Conservation (phyloP, 30 jellyfish, hydroid and myxozoan species). For the Aurelia sp. region DNA sequence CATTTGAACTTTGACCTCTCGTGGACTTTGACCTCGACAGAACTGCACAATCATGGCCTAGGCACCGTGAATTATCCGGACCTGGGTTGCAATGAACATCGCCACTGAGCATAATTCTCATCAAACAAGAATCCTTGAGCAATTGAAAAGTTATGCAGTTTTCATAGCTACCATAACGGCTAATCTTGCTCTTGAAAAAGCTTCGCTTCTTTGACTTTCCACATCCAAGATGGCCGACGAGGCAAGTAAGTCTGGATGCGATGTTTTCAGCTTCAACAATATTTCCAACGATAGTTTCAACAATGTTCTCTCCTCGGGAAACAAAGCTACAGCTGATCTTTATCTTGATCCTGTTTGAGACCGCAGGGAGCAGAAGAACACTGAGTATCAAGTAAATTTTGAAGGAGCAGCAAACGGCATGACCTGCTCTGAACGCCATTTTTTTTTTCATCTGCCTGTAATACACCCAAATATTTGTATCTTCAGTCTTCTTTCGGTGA, state of each 20-base stretch:
- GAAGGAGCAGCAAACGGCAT: slow-evolving; percentile 34
- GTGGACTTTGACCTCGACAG: slow-evolving; percentile 5
- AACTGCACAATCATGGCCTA: slow-evolving; percentile 5
- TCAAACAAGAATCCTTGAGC: slow-evolving; percentile 9
- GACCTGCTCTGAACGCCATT: slow-evolving; percentile 32
- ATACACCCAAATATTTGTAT: too few relatives aligned
- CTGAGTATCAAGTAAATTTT: slow-evolving; percentile 36
- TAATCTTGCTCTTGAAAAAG: slow-evolving; percentile 10
- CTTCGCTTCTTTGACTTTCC: slow-evolving; percentile 6
- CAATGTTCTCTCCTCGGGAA: slow-evolving; percentile 18
- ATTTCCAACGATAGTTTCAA: background rate
- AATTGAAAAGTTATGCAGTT: slow-evolving; percentile 3
- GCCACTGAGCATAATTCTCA: slow-evolving; percentile 27
- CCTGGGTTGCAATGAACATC: slow-evolving; percentile 27
- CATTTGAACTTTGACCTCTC: slow-evolving; percentile 15
- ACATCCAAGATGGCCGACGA: slow-evolving; percentile 19
- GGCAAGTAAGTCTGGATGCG: background rate
- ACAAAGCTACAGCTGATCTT: slow-evolving; percentile 3
- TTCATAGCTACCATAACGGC: slow-evolving; percentile 24
- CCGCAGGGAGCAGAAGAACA: slow-evolving; percentile 16
- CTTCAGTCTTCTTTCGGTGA: background rate
- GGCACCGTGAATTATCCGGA: background rate
- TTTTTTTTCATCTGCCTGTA: too few relatives aligned
- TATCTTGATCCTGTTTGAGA: background rate
- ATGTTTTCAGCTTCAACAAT: slow-evolving; percentile 9